Base-by-base conservation (phyloP, 37 sponge, comb jelly and placozoan genomes). In the Eunapius fragilis region DNA sequence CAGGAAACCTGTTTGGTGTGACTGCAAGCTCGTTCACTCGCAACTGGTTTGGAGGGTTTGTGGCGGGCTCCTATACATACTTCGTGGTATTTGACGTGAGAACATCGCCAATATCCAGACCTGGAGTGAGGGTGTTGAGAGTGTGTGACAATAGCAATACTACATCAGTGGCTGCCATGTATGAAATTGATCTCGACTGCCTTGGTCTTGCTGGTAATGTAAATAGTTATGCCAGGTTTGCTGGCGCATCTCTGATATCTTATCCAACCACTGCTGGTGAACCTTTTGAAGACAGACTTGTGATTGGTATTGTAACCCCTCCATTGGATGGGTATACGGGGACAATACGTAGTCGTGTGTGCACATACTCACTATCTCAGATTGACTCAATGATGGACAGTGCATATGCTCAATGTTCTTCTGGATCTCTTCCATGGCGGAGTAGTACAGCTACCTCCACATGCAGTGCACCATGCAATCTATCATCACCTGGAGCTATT, bases 321-420 rank as follows among this genome's bases (percentile, higher is more conserved):
- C 1, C 14, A 19, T 12, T 0, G 58, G 19, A 11, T 10, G 6
- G 6, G 6, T 41, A 41, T 41, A 19, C 1, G 1, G 19, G 19
- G 22, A 58, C 58, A 13, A 17, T 17, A 17, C 17, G 7, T 0
- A 48, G 30, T 17, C 10, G 67, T 24, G 30, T 80, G 67, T 80
- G 80, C 37, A 30, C 80, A 22, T 80, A 80, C 31, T 31, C 10
- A 30, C 68, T 80, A 32, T 48, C 80, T 11, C 6, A 38, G 3
- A 80, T 80, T 50, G 25, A 80, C 80, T 13, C 69, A 30, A n/a
- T 58, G 0, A 48, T 80, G 68, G 69, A 80, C 67, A 80, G 14
- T 17, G 5, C 67, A 19, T 41, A 41, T 6, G 6, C 58, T 19
- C 14, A 58, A 10, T 13, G 17, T 17, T 58, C 58, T 11, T 58